phyloP scores from a whole-genome alignment of 1,140 invertebrate species.

The Stratiolaelaps scimitus region DNA sequence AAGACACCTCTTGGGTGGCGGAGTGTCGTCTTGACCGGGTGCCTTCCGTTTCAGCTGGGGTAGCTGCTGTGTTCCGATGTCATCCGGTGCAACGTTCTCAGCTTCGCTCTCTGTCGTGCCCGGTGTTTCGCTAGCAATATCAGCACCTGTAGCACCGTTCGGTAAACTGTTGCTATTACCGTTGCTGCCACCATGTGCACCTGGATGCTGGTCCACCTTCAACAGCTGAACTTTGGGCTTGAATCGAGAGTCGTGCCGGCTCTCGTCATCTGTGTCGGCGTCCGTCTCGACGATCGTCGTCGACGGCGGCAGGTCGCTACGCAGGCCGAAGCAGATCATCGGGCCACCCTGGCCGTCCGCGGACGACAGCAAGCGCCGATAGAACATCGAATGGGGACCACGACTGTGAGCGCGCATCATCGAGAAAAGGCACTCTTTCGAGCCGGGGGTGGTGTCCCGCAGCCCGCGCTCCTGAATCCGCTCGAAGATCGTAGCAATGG shows the following conservation, averaged over 20 bases:
- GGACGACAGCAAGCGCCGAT: not conserved
- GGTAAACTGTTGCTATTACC: too few relatives aligned
- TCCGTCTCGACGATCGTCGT: not conserved
- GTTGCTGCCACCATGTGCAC: too few relatives aligned
- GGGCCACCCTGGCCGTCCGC: too few relatives aligned
- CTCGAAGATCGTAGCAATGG: too few relatives aligned
- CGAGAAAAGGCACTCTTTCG: conserved; percentile 18
- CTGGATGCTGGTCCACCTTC: too few relatives aligned
- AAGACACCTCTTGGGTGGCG: conserved; percentile 2
- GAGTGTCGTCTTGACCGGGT: not conserved
- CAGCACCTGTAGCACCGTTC: too few relatives aligned
- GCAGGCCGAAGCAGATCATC: conserved; percentile 2
- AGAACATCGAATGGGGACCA: conserved; percentile 14
- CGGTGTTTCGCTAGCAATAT: too few relatives aligned
- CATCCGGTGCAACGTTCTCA: conserved; percentile 7
- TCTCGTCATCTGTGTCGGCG: too few relatives aligned
- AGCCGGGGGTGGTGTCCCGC: conserved; percentile 12
- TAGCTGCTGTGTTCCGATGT: not conserved
- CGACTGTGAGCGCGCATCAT: conserved; percentile 26
- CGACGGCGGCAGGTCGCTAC: conserved; percentile 1
- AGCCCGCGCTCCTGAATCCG: too few relatives aligned
- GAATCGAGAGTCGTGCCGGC: too few relatives aligned
- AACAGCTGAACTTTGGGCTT: too few relatives aligned
- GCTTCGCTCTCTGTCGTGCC: too few relatives aligned
- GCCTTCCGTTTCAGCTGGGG: conserved; percentile 13